These are phyloP conservation scores for Lindbergichthys nudifrons DNA, from an alignment of 2,797 vertebrate species.

Conservation along the genomic window DNA sequence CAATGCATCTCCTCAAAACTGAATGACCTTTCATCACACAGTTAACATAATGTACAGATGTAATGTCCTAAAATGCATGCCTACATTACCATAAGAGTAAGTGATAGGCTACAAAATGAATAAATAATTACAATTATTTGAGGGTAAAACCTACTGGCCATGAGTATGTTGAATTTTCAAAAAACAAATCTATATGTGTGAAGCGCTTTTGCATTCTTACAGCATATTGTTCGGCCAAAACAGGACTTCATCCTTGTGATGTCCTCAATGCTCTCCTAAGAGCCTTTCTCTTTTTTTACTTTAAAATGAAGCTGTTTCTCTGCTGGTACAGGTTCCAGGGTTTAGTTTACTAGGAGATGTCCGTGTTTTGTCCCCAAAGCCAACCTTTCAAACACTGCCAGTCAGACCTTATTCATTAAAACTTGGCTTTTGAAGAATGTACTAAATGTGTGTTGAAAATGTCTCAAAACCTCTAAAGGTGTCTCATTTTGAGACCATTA, in stretches of 20 bases:
- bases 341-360: not conserved
- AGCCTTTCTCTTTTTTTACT: not conserved
- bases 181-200: not conserved
- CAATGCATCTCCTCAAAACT: not conserved
- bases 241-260: not conserved
- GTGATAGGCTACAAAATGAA: too few relatives aligned
- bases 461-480: constrained; percentile 63
- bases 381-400: constrained; percentile 8
- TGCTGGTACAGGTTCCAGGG: not conserved
- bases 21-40: not conserved
- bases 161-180: not conserved
- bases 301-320: not conserved
- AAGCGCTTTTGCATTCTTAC: not conserved
- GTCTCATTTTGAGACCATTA: constrained; percentile 63
- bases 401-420: constrained; percentile 46
- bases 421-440: constrained; percentile 41
- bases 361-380: not conserved
- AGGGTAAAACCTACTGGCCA: too few relatives aligned
- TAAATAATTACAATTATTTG: too few relatives aligned
- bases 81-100: not conserved
- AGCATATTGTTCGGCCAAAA: not conserved
- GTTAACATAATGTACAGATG: not conserved
- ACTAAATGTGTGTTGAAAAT: constrained; percentile 56
- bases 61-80: not conserved
- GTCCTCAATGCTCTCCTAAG: not conserved